These are phyloP conservation scores for Gasterosteus aculeatus DNA, from an alignment of 2,113 vertebrate genomes.

Conservation along the genomic window DNA sequence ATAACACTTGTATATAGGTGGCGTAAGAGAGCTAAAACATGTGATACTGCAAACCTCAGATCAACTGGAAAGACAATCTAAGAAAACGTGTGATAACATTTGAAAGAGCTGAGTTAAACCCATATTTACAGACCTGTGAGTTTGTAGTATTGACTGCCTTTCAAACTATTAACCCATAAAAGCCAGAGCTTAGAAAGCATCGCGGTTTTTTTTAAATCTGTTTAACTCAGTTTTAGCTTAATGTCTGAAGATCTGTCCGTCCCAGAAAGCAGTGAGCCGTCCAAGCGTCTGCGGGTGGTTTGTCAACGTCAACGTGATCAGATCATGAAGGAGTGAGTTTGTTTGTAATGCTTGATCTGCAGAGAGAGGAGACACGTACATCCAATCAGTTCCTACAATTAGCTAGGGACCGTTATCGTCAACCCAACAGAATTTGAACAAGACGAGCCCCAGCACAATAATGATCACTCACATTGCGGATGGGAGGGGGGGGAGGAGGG, in stretches of 20 bases:
- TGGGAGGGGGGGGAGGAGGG: constrained; percentile 66
- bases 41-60: not conserved
- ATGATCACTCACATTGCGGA: constrained; percentile 77
- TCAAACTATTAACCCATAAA: constrained; percentile 10
- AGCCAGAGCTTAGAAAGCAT: not conserved
- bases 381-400: constrained; percentile 56
- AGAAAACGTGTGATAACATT: constrained; percentile 16
- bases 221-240: constrained; percentile 1
- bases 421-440: constrained; percentile 23
- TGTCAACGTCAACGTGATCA: constrained; percentile 69
- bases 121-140: not conserved
- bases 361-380: constrained; percentile 40
- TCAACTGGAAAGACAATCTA: not conserved
- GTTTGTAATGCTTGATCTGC: constrained; percentile 90
- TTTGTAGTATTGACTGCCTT: not conserved
- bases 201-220: not conserved
- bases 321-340: constrained; percentile 94
- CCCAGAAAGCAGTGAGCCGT: not conserved
- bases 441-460: constrained; percentile 38
- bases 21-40: not conserved
- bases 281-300: not conserved
- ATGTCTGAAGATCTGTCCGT: constrained; percentile 1
- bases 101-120: not conserved
- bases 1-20: constrained; percentile 21
- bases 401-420: constrained; percentile 24